phyloP scores from a whole-genome alignment of 1,140 invertebrate species.

The Hyposmocoma kahamanoa region DNA sequence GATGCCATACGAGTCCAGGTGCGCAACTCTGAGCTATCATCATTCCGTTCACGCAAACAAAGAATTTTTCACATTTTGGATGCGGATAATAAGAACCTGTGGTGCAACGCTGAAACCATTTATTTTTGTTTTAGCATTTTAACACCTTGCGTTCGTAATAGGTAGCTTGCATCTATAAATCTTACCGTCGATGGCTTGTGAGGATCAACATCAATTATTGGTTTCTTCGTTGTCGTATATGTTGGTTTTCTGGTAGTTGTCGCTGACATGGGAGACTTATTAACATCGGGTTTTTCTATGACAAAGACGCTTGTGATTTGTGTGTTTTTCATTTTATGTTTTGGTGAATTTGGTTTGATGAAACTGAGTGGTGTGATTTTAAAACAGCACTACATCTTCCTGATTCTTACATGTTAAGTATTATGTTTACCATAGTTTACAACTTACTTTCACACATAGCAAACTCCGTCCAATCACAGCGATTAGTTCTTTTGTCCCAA shows the following conservation, averaged over 20 bases:
- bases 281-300: constrained; percentile 21
- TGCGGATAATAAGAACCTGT: constrained; percentile 77
- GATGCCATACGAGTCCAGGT: constrained; percentile 81
- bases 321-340: too few species aligned
- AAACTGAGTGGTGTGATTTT: too few species aligned
- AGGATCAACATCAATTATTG: constrained; percentile 11
- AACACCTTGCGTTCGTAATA: neutral
- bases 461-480: constrained; percentile 85
- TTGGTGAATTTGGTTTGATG: too few species aligned
- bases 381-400: too few species aligned
- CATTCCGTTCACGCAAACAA: constrained; percentile 80
- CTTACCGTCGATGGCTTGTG: constrained; percentile 11
- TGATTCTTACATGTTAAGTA: too few species aligned
- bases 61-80: constrained; percentile 78
- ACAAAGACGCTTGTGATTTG: too few species aligned
- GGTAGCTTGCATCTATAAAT: neutral
- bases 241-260: constrained; percentile 26
- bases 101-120: constrained; percentile 47
- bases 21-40: constrained; percentile 79
- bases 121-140: neutral
- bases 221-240: constrained; percentile 19
- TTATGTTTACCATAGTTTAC: too few species aligned
- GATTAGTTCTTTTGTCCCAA: constrained; percentile 80
- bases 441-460: constrained; percentile 81
- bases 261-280: constrained; percentile 18